A percentile compares a stretch with the other conserved stretches of the same genome.
These are phyloP conservation scores for Xestia sexstrigata DNA, from an alignment of 2,888 invertebrate genomes.

Conservation along the genomic window DNA sequence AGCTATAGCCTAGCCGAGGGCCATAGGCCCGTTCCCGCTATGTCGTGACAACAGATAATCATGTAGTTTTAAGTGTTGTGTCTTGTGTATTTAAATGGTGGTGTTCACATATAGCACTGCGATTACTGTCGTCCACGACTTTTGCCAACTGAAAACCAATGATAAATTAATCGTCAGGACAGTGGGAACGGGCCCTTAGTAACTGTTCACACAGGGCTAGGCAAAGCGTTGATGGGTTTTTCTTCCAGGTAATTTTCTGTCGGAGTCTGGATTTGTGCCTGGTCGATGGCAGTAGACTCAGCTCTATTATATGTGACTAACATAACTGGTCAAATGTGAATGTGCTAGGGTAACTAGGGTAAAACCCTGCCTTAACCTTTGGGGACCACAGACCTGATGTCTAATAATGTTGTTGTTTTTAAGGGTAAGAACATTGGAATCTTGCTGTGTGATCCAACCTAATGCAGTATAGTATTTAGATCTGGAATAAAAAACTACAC, in stretches of 20 bases:
- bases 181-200: too few relatives aligned
- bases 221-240: not conserved
- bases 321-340: not conserved
- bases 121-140: too few relatives aligned
- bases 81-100: too few relatives aligned
- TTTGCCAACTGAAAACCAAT: too few relatives aligned
- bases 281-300: not conserved
- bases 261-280: not conserved
- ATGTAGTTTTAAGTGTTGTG: too few relatives aligned
- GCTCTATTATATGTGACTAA: not conserved
- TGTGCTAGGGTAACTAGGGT: not conserved
- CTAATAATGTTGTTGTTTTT: not conserved
- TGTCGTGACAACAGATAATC: too few relatives aligned
- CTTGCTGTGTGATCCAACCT: not conserved
- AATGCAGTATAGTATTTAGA: not conserved
- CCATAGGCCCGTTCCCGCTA: too few relatives aligned
- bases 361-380: not conserved
- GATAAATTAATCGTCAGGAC: too few relatives aligned
- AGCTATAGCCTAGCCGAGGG: too few relatives aligned
- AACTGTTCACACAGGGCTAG: not conserved
- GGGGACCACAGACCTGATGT: not conserved
- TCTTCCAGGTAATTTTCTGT: not conserved
- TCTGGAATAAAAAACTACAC: not conserved
- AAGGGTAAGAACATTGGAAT: not conserved
- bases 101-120: too few relatives aligned